Evolutionary conservation across 2,888 invertebrate genomes (phyloP), one percentile per base, ranked within the genome.

Genomic region (Agrochola macilenta): DNA sequence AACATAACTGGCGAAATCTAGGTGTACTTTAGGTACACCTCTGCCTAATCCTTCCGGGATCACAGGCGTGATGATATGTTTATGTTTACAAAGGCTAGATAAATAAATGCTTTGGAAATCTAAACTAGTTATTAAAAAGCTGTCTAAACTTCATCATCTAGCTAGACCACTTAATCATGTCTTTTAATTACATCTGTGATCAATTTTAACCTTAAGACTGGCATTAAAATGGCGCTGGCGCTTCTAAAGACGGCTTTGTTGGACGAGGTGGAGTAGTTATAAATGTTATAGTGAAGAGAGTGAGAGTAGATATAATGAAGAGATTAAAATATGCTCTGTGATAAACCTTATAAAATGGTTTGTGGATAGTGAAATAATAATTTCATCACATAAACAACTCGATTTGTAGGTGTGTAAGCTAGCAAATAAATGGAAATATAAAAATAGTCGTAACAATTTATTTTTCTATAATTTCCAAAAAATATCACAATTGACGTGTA

Each of bases 161-260:
- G 17, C 0, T 7, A 63, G 14, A 57, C 26, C 49, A 78, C 49
- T 69, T 49, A 39, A 64, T 20, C 20, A 8, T 17, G 57, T n/a
- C 30, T 64, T 78, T 77, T 77, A 78, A 69, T 77, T 69, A 69
- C 4, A 39, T 43, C n/a, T 20, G 14, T 5, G 17, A 78, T 78
- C 69, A 64, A 65, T 65, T 58, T 43, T 11, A 30, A 63, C 43
- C 64, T 70, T 65, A n/a, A 78, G 70, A 8, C 39, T 14, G n/a
- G 20, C 14, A 30, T 78, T 49, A 69, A 78, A 64, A 57, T 52
- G 30, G 52, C 30, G 14, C 14, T 52, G 39, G 30, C 17, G 35
- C 17, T 5, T 35, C 1, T 30, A 57, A n/a, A 49, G 63, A 64
- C 20, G 3, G 14, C 11, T 39, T 39, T 39, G 39, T 64, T 30